Percentiles rank a stretch among this genome's conserved stretches.
Conservation (phyloP, 2,113 vertebrate species). For the Urocynchramus pylzowi region DNA sequence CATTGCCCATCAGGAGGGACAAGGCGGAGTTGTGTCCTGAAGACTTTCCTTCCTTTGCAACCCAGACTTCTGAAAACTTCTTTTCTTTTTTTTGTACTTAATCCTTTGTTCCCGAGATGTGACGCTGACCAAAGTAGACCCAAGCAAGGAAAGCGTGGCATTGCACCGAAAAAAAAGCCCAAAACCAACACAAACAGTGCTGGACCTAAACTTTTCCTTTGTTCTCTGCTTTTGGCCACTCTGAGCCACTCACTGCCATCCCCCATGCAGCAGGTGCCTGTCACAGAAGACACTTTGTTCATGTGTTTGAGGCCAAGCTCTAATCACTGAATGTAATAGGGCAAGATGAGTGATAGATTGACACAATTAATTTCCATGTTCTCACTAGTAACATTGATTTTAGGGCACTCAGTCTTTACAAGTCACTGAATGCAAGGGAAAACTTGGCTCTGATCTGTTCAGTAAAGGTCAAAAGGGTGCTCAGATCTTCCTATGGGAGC, state of each 20-base stretch:
- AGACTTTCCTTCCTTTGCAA: not conserved
- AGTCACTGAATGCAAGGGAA: constrained; percentile 13
- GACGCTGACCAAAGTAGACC: not conserved
- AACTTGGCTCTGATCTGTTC: constrained; percentile 39
- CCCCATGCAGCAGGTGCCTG: not conserved
- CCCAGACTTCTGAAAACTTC: not conserved
- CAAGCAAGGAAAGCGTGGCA: not conserved
- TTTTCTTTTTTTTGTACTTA: not conserved
- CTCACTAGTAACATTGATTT: constrained; percentile 16
- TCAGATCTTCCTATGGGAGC: not conserved
- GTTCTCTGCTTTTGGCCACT: not conserved
- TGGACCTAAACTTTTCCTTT: not conserved
- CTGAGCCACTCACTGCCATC: not conserved
- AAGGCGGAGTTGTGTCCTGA: not conserved
- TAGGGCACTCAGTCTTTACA: constrained; percentile 22
- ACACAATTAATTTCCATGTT: constrained; percentile 60
- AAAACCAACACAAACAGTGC: not conserved
- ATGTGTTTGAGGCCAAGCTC: not conserved
- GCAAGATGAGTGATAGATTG: constrained; percentile 53
- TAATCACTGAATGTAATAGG: constrained; percentile 30
- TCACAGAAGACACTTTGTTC: constrained; percentile 44
- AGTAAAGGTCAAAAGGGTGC: constrained; percentile 43
- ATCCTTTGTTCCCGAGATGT: not conserved
- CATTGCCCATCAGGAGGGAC: not conserved
- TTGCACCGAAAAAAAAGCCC: not conserved